Evolutionary conservation across 2,888 invertebrate species (phyloP), one percentile per base, ranked within the genome.

Genomic region (Pseudococcus longispinus): DNA sequence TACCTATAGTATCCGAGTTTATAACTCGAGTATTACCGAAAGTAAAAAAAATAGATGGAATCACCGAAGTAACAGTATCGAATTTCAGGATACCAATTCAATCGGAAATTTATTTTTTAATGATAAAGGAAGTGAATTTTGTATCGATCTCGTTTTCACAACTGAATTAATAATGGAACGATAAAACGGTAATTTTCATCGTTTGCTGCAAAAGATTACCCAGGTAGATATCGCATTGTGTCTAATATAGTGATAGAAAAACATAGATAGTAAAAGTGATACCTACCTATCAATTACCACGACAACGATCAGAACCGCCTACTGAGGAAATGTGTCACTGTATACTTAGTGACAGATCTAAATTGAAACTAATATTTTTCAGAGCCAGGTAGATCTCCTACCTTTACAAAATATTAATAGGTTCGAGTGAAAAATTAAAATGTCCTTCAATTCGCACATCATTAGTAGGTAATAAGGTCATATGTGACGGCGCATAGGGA

Each of bases 91-190:
- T 60, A 29, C 74, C 32, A 3, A 74, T 74, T 74, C 29, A 74
- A 74, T 74, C 18, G 18, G 5, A 32, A 74, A 74, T 74, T 74
- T 70, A n/a, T 70, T 29, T 9, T 70, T 29, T 23, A 26, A 26
- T 70, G 9, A 70, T 70, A 26, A 37, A 26, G 15, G 70, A 70
- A 29, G 29, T 3, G 26, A 26, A 70, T n/a, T 55, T 55, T 55
- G 55, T 26, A 70, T 70, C 70, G 70, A 70, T 70, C 20, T 55
- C n/a, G 55, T n/a, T 4, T 55, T 15, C 6, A 8, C 15, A 55
- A 55, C n/a, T 55, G 55, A 55, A 55, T 55, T 55, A 55, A 55
- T 55, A 55, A 55, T 55, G 55, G n/a, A 55, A 55, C 55, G 55
- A n/a, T 55, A 55, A 55, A 55, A 55, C 18, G n/a, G n/a, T n/a